Evolutionary conservation across 2,888 invertebrate genomes (phyloP).

Genomic region (Strigamia transsilvanica): DNA sequence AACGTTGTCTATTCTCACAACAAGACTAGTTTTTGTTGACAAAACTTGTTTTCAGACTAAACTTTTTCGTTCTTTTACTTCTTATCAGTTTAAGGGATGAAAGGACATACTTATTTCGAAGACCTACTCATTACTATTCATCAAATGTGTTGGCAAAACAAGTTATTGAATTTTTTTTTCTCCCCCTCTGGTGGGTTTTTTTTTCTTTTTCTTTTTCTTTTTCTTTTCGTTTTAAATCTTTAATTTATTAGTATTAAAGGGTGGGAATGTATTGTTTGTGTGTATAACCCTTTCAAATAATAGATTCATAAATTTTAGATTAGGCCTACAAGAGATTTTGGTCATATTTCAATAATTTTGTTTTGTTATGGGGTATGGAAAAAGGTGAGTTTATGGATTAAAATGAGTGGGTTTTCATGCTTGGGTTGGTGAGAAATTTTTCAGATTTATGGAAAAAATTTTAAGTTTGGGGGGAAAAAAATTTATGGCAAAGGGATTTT

Average conservation of each 20-base stretch:
- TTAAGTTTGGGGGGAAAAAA: not conserved
- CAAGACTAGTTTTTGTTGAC: constrained; percentile 40
- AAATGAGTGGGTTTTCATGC: constrained; percentile 16
- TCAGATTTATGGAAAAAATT: constrained; percentile 1
- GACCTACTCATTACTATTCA: constrained; percentile 13
- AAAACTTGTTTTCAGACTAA: constrained; percentile 12
- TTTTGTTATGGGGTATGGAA: not conserved
- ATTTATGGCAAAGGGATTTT: not conserved
- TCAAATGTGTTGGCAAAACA: constrained; percentile 19
- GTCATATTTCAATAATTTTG: constrained; percentile 26
- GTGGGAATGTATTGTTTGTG: constrained; percentile 29
- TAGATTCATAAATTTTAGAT: constrained; percentile 37
- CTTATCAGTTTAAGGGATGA: not conserved
- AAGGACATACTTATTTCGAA: constrained; percentile 1
- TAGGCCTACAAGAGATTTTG: not conserved
- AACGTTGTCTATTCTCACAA: not conserved
- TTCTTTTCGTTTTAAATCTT: not conserved
- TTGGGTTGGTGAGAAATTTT: constrained; percentile 31
- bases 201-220: not conserved
- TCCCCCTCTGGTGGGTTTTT: not conserved
- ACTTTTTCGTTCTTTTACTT: not conserved
- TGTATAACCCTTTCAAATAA: constrained; percentile 37
- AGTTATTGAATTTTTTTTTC: constrained; percentile 6
- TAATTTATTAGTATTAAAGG: constrained; percentile 13
- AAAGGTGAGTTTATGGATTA: constrained; percentile 14